A percentile compares a stretch with the other conserved stretches of the same genome.
phyloP scores from a whole-genome alignment of 2,113 vertebrate genomes.

The Gymnocephalus cernua region DNA sequence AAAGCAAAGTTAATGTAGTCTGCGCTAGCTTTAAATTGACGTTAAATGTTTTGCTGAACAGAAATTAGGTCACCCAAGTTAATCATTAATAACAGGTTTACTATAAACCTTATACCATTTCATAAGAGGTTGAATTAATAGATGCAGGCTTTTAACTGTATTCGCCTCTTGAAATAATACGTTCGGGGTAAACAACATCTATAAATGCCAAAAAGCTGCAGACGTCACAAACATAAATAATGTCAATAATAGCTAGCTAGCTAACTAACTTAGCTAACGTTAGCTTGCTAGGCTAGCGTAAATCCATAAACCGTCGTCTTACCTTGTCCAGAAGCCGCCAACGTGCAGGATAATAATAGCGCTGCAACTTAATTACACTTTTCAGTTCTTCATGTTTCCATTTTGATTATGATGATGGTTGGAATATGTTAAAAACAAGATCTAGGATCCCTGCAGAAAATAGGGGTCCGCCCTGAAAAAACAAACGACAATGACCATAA shows the following conservation, averaged over 20 bases:
- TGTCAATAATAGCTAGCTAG: conserved; percentile 11
- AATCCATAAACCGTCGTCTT: conserved; percentile 19
- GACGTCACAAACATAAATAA: background rate
- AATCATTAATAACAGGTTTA: background rate
- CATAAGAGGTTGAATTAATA: background rate
- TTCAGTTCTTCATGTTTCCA: conserved; percentile 51
- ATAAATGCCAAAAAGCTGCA: background rate
- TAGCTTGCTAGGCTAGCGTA: background rate
- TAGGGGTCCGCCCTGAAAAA: conserved; percentile 34
- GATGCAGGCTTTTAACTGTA: accelerated
- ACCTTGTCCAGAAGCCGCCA: conserved; percentile 45
- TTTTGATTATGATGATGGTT: background rate
- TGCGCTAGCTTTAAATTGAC: background rate
- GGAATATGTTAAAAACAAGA: background rate
- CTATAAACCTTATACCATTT: too few relatives aligned
- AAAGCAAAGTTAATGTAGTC: background rate
- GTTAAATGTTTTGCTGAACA: background rate
- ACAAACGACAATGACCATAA: conserved; percentile 65
- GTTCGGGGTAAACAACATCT: background rate
- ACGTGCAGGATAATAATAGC: conserved; percentile 3
- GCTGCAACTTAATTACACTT: background rate
- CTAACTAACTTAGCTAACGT: conserved; percentile 12
- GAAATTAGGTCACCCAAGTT: conserved; percentile 46
- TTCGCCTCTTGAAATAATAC: background rate
- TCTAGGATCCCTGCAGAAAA: background rate